Conservation (phyloP, 2,888 invertebrate genomes). For the Tenthredo scrophulariae region DNA sequence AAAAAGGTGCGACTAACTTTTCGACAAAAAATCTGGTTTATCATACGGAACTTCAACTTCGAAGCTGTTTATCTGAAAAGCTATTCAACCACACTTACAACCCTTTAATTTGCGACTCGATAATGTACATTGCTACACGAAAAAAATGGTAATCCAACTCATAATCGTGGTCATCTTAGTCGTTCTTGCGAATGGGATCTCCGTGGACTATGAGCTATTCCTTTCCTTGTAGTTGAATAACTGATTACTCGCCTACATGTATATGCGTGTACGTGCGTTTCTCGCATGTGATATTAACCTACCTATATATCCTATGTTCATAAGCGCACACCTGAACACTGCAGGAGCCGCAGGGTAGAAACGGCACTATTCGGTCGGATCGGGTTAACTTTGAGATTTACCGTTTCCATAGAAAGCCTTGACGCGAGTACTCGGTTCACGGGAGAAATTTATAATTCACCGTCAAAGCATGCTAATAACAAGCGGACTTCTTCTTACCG, state of each 20-base stretch:
- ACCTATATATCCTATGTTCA: constrained; percentile 12
- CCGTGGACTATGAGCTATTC: constrained; percentile 15
- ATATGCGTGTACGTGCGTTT: not conserved
- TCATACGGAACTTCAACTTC: constrained; percentile 1
- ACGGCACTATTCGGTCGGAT: constrained; percentile 40
- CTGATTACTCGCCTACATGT: constrained; percentile 34
- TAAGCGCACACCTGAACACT: constrained; percentile 13
- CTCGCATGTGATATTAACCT: not conserved
- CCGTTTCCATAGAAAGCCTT: constrained; percentile 42
- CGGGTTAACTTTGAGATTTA: constrained; percentile 9
- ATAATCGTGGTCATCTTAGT: constrained; percentile 41
- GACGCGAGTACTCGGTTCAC: not conserved
- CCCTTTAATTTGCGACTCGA: not conserved
- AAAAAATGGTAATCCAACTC: constrained; percentile 27
- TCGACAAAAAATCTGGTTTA: not conserved
- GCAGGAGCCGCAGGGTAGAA: constrained; percentile 40
- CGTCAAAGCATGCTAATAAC: constrained; percentile 8
- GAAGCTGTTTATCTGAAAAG: constrained; percentile 10
- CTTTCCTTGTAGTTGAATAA: constrained; percentile 34
- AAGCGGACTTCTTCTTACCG: not conserved
- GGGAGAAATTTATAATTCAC: constrained; percentile 12
- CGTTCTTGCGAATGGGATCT: constrained; percentile 19
- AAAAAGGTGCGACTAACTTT: constrained; percentile 15
- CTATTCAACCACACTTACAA: not conserved
- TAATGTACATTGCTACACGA: not conserved